Percentiles rank a stretch among this genome's conserved stretches.
These are phyloP conservation scores for Phrynocephalus forsythii DNA, from an alignment of 2,797 vertebrate genomes.

Conservation along the genomic window DNA sequence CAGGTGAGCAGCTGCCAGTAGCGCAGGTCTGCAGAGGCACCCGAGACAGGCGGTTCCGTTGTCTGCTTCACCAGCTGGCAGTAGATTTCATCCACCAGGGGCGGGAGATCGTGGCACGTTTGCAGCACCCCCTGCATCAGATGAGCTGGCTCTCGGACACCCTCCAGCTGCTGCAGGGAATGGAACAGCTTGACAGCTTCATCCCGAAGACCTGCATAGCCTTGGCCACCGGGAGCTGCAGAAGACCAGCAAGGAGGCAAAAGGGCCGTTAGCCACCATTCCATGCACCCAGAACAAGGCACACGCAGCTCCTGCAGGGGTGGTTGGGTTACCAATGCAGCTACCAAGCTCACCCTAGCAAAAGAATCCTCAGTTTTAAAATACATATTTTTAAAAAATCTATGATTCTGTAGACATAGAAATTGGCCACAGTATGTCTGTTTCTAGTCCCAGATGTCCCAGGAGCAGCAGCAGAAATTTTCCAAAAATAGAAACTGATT, in stretches of 20 bases:
- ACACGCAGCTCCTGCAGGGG: too few relatives aligned
- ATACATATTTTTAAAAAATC: too few relatives aligned
- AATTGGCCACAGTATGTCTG: too few relatives aligned
- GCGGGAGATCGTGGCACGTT: conserved; percentile 94
- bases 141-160: conserved; percentile 83
- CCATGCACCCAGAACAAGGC: background rate
- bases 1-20: conserved; percentile 99
- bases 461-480: too few relatives aligned
- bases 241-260: background rate
- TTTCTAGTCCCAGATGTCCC: too few relatives aligned
- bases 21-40: conserved; percentile 86
- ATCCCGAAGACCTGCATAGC: conserved; percentile 90
- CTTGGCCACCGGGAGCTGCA: conserved; percentile 75
- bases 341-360: too few relatives aligned
- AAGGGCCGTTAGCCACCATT: background rate
- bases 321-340: too few relatives aligned
- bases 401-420: too few relatives aligned
- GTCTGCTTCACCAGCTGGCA: conserved; percentile 98
- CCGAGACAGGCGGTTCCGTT: conserved; percentile 81
- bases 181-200: conserved; percentile 96
- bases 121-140: conserved; percentile 97
- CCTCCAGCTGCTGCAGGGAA: conserved; percentile 94
- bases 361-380: too few relatives aligned
- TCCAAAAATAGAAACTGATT: too few relatives aligned
- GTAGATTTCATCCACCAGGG: conserved; percentile 95